Evolutionary conservation across 23 tunicate species (phyloP), one percentile per base, ranked within the genome.

Genomic region (Styela plicata): DNA sequence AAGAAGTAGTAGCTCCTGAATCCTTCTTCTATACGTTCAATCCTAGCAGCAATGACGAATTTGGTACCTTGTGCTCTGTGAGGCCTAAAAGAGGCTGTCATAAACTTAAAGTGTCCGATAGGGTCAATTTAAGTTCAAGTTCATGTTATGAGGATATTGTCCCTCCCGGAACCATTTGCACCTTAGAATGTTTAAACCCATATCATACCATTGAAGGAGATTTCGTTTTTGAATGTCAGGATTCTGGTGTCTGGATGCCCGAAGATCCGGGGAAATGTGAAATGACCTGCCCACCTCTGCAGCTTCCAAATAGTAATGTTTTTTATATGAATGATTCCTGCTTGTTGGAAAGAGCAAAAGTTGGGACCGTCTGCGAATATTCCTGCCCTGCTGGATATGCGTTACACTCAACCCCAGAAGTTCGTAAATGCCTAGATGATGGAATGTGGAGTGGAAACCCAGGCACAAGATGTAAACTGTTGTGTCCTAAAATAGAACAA

Each of bases 11-110:
- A 16, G 57, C 34, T 16, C 27, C 30, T 5, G 28, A 28, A 3
- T 74, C 84, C 21, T 62, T 66, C 52, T 25, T 88, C 34, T 88
- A 83, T 62, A 64, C 93, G 2, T 88, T 75, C 84, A 88, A 88
- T 74, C 93, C 93, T 10, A 28, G 62, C 57, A 78, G 75, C 27
- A 66, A 78, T 2, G 24, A 17, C 27, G 79, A 63, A 34, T 5
- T 61, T 3, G 87, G 93, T 1, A 83, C 93, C 18, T 22, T 88
- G 20, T 88, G 93, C 70, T 88, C 93, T 2, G 31, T 73, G 69
- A 64, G 86, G 34, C n/a, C 66, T 37, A 69, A 1, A 0, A 28
- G 81, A 1, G 81, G 74, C 10, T 75, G 88, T 64, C 67, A 62
- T 0, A 37, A 29, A 57, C 76, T 78, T n/a, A 18, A 1, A 20